Evolutionary conservation across 2,888 invertebrate genomes (phyloP), one percentile per base, ranked within the genome.

Genomic region (Melikaiella ostensackeni): DNA sequence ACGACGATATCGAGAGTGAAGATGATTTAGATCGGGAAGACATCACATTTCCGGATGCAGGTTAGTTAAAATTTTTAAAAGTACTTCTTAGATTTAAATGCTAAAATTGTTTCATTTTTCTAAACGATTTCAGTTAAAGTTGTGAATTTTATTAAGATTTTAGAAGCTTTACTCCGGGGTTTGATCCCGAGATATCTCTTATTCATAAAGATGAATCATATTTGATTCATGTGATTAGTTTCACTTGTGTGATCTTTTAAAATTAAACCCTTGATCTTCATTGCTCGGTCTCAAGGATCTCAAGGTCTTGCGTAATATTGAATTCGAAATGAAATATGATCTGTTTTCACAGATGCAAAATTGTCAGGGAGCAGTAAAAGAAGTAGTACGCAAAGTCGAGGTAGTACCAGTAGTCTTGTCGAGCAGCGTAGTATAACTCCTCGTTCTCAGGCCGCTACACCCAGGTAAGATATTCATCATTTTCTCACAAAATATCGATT

Each of bases 361-460:
- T 92, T 95, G 84, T 95, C 95, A 83, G 94, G 96, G 84, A 97
- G 97, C 92, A 97, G 97, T 92, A 97, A 97, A 91, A 94, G 97
- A 80, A 97, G 97, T 92, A 97, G 97, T 90, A 95, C 97, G 92
- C 97, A 97, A 92, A 97, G 97, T 91, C 95, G 98, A 81, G 97
- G 97, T 88, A 98, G 97, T 92, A 97, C 97, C 64, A 97, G 97
- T 83, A 97, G 97, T 92, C 92, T 96, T 88, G 93, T 96, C 86
- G 96, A 96, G 89, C 95, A 94, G 89, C 94, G 95, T 88, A 96
- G 97, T 91, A 95, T 97, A 90, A 97, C 97, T 83, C 96, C 96
- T 85, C 93, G 97, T 93, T 97, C 97, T 92, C 97, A 97, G 92
- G 97, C 97, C 89, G 97, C 97, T 89, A 98, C 98, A 89, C 98